Base-by-base conservation (phyloP, 1,140 invertebrate species). In the Choristoneura fumiferana region DNA sequence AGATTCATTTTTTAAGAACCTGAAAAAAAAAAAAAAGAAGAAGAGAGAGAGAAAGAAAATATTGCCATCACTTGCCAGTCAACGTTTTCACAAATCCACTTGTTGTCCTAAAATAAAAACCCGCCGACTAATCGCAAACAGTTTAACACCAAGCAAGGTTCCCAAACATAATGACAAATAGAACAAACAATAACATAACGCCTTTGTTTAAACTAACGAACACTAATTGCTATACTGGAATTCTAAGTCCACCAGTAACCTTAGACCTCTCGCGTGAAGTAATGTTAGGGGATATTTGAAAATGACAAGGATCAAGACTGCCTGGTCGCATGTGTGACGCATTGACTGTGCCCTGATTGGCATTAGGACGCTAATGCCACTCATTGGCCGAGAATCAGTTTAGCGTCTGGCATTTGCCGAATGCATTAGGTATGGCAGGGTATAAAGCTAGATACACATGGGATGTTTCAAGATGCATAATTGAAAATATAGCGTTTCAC, bases 381-480 rank as follows among this genome's bases (percentile, higher is more conserved):
- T 82, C 73, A 81, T 82, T 79, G 78, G 62, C 65, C 71, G 78
- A 78, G 76, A 84, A 84, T 84, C 77, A 81, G 77, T 81, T 81
- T 80, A 82, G 74, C 76, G 58, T 60, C 53, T 59, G 69, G 63
- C 73, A 72, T 81, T 82, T 82, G 68, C 77, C 59, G 65, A 71
- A 73, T 61, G 66, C 69, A 65, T 75, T 73, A n/a, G n/a, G n/a
- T n/a, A 76, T 63, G 60, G 55, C 52, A n/a, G 49, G 65, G 45
- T 52, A 63, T 29, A 29, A 29, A 29, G 22, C 22, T 29, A 6
- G 22, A 6, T 29, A 29, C 22, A 29, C 6, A 29, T 6, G 22
- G 2, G 22, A 29, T 29, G 2, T 6, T 29, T 29, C 22, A n/a
- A n/a, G n/a, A n/a, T n/a, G n/a, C n/a, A n/a, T n/a, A n/a, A n/a